Percentiles rank a stretch among this genome's conserved stretches.
phyloP scores from a whole-genome alignment of 2,888 invertebrate species.

The Sphecodes monilicornis region DNA sequence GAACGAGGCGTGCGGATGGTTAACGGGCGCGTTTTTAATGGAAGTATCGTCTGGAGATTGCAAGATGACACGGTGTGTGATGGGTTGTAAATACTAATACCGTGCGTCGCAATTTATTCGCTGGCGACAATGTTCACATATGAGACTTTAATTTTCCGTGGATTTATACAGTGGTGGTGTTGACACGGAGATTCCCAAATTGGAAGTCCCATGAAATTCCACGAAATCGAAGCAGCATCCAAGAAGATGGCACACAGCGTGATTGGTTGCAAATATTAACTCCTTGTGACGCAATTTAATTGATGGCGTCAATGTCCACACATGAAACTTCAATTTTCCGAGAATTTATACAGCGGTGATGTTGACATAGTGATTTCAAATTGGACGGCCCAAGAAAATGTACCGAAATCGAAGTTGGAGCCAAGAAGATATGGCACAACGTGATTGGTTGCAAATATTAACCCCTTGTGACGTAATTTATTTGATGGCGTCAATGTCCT shows the following conservation, averaged over 20 bases:
- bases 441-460: too few species aligned
- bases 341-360: background rate
- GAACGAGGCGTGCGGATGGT: background rate
- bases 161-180: background rate
- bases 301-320: background rate
- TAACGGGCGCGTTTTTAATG: constrained; percentile 17
- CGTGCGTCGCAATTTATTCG: background rate
- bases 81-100: background rate
- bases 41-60: background rate
- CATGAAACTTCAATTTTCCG: background rate
- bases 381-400: too few species aligned
- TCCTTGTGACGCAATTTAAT: background rate
- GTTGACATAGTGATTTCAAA: background rate
- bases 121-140: background rate
- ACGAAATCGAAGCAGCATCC: too few species aligned
- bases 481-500: background rate
- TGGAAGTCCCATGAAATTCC: too few species aligned
- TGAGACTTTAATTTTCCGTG: background rate
- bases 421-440: too few species aligned
- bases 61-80: background rate
- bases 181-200: background rate
- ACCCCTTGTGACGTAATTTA: background rate
- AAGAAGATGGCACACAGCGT: too few species aligned
- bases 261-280: too few species aligned
- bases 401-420: too few species aligned